phyloP scores from a whole-genome alignment of 2,888 invertebrate species.

The Margaritifera margaritifera region DNA sequence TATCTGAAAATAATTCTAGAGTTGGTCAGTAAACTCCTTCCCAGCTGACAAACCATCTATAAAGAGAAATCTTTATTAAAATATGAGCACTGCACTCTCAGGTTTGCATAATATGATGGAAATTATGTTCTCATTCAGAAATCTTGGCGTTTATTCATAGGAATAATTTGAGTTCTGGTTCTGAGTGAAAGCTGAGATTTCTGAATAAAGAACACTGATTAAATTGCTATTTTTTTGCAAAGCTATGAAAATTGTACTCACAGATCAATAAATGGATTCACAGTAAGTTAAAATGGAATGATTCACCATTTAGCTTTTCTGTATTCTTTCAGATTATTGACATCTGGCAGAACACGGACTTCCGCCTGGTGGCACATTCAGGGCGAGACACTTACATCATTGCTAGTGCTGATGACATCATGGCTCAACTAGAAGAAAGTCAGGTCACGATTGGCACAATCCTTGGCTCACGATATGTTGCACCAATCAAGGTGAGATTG shows the following conservation, averaged over 20 bases:
- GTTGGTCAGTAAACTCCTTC: too few relatives aligned
- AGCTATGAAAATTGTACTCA: too few relatives aligned
- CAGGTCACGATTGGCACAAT: conserved; percentile 72
- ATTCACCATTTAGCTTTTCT: neutral
- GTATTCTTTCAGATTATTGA: conserved; percentile 59
- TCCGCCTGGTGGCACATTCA: conserved; percentile 68
- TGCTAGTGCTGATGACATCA: conserved; percentile 71
- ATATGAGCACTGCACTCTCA: too few relatives aligned
- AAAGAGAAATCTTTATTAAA: too few relatives aligned
- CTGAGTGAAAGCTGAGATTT: neutral
- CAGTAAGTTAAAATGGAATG: too few relatives aligned
- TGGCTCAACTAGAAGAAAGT: conserved; percentile 72
- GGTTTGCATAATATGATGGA: too few relatives aligned
- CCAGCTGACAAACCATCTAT: too few relatives aligned
- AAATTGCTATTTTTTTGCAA: too few relatives aligned
- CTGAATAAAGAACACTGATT: neutral
- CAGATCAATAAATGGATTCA: too few relatives aligned
- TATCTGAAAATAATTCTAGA: too few relatives aligned
- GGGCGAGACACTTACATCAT: conserved; percentile 69
- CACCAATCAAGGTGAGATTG: conserved; percentile 66
- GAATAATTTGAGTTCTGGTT: neutral
- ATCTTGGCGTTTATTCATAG: too few relatives aligned
- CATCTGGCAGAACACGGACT: conserved; percentile 69
- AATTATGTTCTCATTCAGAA: too few relatives aligned
- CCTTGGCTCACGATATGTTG: conserved; percentile 70